Conservation (phyloP, 23 tunicate species). For the Aplidium turbinatum region DNA sequence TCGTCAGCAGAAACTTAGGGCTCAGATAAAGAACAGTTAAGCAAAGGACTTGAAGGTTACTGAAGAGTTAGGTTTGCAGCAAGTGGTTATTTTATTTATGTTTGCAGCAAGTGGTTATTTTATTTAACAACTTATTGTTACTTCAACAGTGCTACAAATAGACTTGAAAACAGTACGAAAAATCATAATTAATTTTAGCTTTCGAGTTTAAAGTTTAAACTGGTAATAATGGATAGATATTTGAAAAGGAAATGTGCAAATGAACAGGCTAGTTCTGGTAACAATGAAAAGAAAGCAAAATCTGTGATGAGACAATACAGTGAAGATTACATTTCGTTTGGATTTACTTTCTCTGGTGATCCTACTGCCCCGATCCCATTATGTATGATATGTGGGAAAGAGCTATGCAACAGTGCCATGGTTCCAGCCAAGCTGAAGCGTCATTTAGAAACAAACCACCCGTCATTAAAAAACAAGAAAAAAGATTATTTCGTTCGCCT, state of each 20-base stretch:
- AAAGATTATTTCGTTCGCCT: slow-evolving; percentile 37
- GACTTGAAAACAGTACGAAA: too few species aligned
- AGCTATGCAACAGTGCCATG: slow-evolving; percentile 40
- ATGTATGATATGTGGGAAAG: slow-evolving; percentile 42
- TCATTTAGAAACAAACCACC: slow-evolving; percentile 33
- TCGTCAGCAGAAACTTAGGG: too few species aligned
- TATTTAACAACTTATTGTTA: too few species aligned
- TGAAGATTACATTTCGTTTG: slow-evolving; percentile 40
- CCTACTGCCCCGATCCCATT: slow-evolving; percentile 44
- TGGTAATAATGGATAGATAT: slow-evolving; percentile 8
- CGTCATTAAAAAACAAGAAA: slow-evolving; percentile 24
- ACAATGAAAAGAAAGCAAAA: slow-evolving; percentile 23
- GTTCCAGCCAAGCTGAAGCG: slow-evolving; percentile 50
- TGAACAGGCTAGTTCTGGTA: slow-evolving; percentile 13
- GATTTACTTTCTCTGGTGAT: slow-evolving; percentile 43
- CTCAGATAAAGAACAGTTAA: too few species aligned
- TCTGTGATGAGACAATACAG: slow-evolving; percentile 40
- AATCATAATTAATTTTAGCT: too few species aligned
- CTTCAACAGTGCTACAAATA: too few species aligned
- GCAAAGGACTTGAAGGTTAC: too few species aligned
- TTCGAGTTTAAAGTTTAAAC: too few species aligned
- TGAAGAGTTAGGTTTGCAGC: too few species aligned
- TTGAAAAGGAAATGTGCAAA: slow-evolving; percentile 21
- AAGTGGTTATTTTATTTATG: too few species aligned
- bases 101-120: too few species aligned